These are phyloP conservation scores for Planiliza haematocheilus DNA, from an alignment of 2,113 vertebrate genomes.

Conservation along the genomic window DNA sequence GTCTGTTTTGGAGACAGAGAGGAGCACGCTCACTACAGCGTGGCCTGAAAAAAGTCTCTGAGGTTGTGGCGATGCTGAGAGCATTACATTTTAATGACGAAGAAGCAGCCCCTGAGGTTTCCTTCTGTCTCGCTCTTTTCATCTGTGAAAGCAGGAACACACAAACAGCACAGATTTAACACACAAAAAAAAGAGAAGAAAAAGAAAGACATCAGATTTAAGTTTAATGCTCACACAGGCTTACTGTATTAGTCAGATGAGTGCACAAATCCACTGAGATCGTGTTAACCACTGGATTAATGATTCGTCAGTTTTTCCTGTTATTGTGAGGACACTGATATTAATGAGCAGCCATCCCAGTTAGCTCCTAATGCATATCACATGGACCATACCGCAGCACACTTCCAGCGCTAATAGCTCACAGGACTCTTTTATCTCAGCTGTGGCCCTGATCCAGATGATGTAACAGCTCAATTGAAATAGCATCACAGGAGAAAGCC, in stretches of 20 bases:
- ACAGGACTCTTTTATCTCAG: slow-evolving; percentile 61
- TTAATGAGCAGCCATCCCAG: slow-evolving; percentile 62
- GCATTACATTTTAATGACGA: slow-evolving; percentile 7
- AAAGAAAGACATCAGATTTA: neutral
- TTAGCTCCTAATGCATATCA: slow-evolving; percentile 60
- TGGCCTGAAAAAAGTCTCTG: slow-evolving; percentile 19
- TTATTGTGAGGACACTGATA: slow-evolving; percentile 54
- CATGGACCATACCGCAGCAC: slow-evolving; percentile 61
- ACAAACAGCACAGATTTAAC: neutral
- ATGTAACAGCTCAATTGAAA: slow-evolving; percentile 74
- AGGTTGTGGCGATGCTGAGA: slow-evolving; percentile 16
- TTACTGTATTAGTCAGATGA: slow-evolving; percentile 29
- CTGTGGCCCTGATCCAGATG: slow-evolving; percentile 69
- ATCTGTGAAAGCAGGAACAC: neutral
- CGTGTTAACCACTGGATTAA: slow-evolving; percentile 36
- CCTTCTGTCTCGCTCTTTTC: slow-evolving; percentile 4
- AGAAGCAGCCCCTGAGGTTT: neutral
- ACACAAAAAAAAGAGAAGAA: neutral
- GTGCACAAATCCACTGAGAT: slow-evolving; percentile 16
- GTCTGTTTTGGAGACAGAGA: slow-evolving; percentile 6
- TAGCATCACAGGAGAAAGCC: slow-evolving; percentile 59
- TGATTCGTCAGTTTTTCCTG: slow-evolving; percentile 45
- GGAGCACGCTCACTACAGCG: slow-evolving; percentile 16
- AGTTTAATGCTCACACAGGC: slow-evolving; percentile 15
- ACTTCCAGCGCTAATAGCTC: slow-evolving; percentile 55